phyloP scores from a whole-genome alignment of 2,888 invertebrate species.

The Coelinius sp. region DNA sequence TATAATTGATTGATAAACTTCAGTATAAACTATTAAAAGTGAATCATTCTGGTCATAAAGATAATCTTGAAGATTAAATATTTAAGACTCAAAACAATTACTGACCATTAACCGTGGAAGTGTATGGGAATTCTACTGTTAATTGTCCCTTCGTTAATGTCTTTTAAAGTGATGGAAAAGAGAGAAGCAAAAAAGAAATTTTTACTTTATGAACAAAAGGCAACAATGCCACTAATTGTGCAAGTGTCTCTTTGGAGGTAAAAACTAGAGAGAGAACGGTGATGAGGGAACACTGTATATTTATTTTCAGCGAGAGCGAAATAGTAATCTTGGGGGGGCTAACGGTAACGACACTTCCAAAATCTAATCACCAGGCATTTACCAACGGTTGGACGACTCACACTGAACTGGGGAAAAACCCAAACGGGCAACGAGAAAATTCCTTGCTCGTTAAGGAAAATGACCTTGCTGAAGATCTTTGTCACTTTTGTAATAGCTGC shows the following conservation, averaged over 20 bases:
- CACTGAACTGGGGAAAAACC: background rate
- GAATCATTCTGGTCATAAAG: background rate
- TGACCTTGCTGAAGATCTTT: constrained; percentile 13
- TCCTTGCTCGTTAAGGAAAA: constrained; percentile 28
- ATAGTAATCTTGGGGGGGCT: constrained; percentile 26
- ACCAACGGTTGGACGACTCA: constrained; percentile 18
- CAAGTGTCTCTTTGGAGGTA: background rate
- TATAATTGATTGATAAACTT: too few species aligned
- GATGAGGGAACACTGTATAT: constrained; percentile 16
- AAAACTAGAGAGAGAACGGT: background rate
- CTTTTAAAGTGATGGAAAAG: constrained; percentile 8
- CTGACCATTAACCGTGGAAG: constrained; percentile 8
- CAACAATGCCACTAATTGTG: constrained; percentile 2
- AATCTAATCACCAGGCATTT: constrained; percentile 25
- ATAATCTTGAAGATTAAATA: background rate
- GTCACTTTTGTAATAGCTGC: background rate
- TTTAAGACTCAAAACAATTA: background rate
- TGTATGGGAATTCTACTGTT: constrained; percentile 7
- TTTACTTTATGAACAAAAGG: background rate
- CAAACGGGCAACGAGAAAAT: constrained; percentile 26
- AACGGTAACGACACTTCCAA: constrained; percentile 27
- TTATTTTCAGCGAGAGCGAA: constrained; percentile 11
- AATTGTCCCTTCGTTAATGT: constrained; percentile 8
- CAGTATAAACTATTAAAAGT: constrained; percentile 9
- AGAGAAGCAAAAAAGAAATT: background rate